Percentiles rank a stretch among this genome's conserved stretches.
These are phyloP conservation scores for Pachyrhynchus sulphureomaculatus DNA, from an alignment of 1,140 invertebrate species.

Conservation along the genomic window DNA sequence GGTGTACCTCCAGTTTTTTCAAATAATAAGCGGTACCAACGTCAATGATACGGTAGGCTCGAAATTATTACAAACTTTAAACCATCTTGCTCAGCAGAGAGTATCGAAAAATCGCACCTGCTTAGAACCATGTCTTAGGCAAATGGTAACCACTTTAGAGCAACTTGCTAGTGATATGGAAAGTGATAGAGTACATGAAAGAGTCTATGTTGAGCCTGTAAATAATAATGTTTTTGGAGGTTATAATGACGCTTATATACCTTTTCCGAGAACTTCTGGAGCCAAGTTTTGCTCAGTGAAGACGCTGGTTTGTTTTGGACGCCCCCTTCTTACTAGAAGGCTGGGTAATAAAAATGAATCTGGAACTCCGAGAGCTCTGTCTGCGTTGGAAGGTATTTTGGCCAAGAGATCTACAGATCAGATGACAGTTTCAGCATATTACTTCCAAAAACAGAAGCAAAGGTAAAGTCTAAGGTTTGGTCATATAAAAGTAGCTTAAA, in stretches of 20 bases:
- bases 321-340: slow-evolving; percentile 72
- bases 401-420: slow-evolving; percentile 56
- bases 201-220: slow-evolving; percentile 39
- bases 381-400: slow-evolving; percentile 68
- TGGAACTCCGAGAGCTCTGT: slow-evolving; percentile 75
- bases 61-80: slow-evolving; percentile 69
- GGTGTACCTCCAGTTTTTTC: slow-evolving; percentile 72
- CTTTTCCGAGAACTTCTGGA: slow-evolving; percentile 91
- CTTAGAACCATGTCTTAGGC: slow-evolving; percentile 75
- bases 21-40: slow-evolving; percentile 56
- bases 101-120: slow-evolving; percentile 78
- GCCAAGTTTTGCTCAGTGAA: slow-evolving; percentile 89
- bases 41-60: slow-evolving; percentile 61
- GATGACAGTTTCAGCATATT: slow-evolving; percentile 71
- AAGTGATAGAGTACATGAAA: slow-evolving; percentile 37
- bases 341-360: slow-evolving; percentile 66
- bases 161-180: slow-evolving; percentile 52
- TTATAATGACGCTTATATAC: slow-evolving; percentile 79
- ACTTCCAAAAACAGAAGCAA: slow-evolving; percentile 63
- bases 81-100: slow-evolving; percentile 70
- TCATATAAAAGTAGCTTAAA: too few relatives aligned
- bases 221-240: slow-evolving; percentile 51
- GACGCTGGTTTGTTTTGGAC: slow-evolving; percentile 81
- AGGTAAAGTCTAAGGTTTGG: slow-evolving; percentile 1
- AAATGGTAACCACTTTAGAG: slow-evolving; percentile 70